These are phyloP conservation scores for Hucho hucho DNA, from an alignment of 2,113 vertebrate species.

Conservation along the genomic window DNA sequence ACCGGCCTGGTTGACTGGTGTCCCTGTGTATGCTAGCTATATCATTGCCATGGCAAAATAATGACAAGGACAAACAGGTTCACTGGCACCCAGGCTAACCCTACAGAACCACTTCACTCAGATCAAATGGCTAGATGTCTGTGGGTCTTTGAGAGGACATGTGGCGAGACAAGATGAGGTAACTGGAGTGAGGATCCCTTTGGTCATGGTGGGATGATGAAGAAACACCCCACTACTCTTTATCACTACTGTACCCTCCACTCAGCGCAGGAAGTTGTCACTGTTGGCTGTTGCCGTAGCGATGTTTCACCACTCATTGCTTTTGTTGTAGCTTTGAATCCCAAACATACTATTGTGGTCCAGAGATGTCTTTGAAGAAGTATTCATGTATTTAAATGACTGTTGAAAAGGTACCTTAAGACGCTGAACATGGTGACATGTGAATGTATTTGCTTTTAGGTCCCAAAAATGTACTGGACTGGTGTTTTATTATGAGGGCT, in stretches of 20 bases:
- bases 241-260: too few species aligned
- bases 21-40: not conserved
- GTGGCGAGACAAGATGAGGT: conserved; percentile 24
- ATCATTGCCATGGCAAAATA: too few species aligned
- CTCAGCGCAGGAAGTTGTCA: not conserved
- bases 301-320: not conserved
- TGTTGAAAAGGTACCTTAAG: not conserved
- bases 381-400: not conserved
- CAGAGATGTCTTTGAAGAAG: not conserved
- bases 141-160: conserved; percentile 19
- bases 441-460: not conserved
- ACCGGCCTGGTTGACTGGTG: not conserved
- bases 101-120: not conserved
- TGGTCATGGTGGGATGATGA: not conserved
- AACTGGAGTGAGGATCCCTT: not conserved
- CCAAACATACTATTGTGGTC: not conserved
- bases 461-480: not conserved
- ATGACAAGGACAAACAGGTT: not conserved
- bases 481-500: not conserved
- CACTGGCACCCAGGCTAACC: too few species aligned
- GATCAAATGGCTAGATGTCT: not conserved
- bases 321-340: conserved; percentile 47
- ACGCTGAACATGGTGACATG: not conserved
- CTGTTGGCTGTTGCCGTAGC: not conserved
- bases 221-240: not conserved